Evolutionary conservation across 2,888 invertebrate species (phyloP).

Genomic region (Ennomos erosarius): DNA sequence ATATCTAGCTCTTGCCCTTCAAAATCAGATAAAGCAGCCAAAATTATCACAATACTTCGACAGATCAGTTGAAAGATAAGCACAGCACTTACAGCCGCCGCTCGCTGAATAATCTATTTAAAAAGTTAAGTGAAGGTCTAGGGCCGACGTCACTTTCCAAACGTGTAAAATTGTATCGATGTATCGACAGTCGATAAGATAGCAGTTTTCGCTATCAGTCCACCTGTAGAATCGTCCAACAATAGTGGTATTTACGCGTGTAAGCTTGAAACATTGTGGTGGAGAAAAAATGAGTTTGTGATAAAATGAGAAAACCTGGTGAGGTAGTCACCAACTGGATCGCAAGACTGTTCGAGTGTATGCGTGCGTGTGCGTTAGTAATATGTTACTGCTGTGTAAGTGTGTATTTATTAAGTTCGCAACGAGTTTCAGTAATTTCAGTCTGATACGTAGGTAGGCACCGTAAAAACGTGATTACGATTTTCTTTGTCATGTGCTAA

Average conservation of each 20-base stretch:
- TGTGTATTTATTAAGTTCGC: conserved; percentile 43
- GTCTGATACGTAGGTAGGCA: no score
- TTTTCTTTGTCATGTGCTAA: no score
- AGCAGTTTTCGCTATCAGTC: conserved; percentile 60
- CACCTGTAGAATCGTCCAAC: conserved; percentile 19
- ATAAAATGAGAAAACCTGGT: conserved; percentile 60
- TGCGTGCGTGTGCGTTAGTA: conserved; percentile 48
- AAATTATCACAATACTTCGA: not conserved
- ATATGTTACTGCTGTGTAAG: conserved; percentile 66
- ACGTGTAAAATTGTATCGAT: conserved; percentile 61
- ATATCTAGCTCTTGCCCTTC: not conserved
- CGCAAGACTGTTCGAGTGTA: conserved; percentile 52
- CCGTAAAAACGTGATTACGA: no score
- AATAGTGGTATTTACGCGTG: conserved; percentile 57
- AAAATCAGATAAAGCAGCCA: not conserved
- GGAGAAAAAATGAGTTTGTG: conserved; percentile 46
- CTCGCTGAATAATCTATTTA: conserved; percentile 21
- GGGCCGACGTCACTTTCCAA: conserved; percentile 45
- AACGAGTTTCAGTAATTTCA: not conserved
- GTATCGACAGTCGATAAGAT: conserved; percentile 75
- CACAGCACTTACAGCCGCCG: not conserved
- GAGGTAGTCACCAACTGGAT: conserved; percentile 52
- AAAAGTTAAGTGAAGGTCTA: conserved; percentile 52
- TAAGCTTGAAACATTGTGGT: conserved; percentile 45
- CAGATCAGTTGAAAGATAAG: not conserved